Conservation (phyloP, 2,113 vertebrate genomes). For the Henicopernis longicauda region DNA sequence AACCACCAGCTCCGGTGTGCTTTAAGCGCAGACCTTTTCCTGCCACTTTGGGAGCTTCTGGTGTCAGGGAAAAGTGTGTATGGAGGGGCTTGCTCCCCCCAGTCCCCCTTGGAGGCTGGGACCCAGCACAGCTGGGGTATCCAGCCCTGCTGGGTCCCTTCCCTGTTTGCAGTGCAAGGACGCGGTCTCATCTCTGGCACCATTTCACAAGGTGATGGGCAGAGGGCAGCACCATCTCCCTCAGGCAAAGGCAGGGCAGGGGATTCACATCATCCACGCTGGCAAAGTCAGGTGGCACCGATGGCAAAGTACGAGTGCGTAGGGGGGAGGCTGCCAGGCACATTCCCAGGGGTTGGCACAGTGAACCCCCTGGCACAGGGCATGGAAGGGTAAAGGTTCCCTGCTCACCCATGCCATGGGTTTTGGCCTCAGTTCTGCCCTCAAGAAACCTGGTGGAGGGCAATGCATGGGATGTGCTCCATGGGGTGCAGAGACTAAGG, state of each 20-base stretch:
- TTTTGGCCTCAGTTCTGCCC: background rate
- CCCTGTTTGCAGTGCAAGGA: background rate
- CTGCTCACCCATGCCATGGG: rapidly evolving
- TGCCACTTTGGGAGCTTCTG: background rate
- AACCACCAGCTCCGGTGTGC: background rate
- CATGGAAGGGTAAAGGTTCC: too few relatives aligned
- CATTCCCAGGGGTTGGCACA: background rate
- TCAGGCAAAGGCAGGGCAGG: background rate
- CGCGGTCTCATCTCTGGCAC: background rate
- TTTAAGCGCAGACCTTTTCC: background rate
- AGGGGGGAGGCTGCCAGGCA: background rate
- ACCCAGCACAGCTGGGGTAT: rapidly evolving
- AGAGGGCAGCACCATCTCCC: background rate
- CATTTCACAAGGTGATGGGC: background rate
- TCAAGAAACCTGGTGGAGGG: background rate
- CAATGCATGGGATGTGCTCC: background rate
- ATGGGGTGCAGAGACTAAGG: too few relatives aligned
- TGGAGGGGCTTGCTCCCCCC: rapidly evolving
- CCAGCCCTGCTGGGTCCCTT: background rate
- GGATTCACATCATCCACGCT: background rate
- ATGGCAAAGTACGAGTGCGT: rapidly evolving
- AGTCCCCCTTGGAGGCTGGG: background rate
- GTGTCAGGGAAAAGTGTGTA: rapidly evolving
- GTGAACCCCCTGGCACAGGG: rapidly evolving
- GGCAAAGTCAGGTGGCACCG: rapidly evolving